Percentiles rank a stretch among this genome's conserved stretches.
These are phyloP conservation scores for Lottia gigantea DNA, from an alignment of 2,888 invertebrate species.

Conservation along the genomic window DNA sequence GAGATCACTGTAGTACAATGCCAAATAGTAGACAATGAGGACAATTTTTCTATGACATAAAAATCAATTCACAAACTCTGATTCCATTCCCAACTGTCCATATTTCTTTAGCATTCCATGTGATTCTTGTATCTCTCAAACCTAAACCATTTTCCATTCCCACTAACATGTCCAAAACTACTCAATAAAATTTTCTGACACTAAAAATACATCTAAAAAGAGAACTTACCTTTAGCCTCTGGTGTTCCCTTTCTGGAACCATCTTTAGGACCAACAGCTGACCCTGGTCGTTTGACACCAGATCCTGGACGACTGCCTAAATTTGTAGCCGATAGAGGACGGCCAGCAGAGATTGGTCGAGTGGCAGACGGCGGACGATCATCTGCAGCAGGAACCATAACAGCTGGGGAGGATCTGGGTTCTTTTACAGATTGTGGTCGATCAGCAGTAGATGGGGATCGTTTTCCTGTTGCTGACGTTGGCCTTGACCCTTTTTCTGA, in stretches of 20 bases:
- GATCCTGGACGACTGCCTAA: conserved; percentile 17
- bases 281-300: conserved; percentile 29
- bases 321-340: conserved; percentile 13
- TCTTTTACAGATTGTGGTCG: conserved; percentile 24
- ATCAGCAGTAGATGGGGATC: conserved; percentile 25
- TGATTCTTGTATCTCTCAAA: too few species aligned
- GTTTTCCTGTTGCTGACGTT: neutral
- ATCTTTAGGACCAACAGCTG: conserved; percentile 21
- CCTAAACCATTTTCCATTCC: too few species aligned
- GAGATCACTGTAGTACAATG: too few species aligned
- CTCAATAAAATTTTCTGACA: too few species aligned
- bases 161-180: too few species aligned
- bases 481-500: conserved; percentile 33
- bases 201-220: too few species aligned
- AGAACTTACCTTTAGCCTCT: conserved; percentile 19
- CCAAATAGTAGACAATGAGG: too few species aligned
- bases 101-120: too few species aligned
- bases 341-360: conserved; percentile 15
- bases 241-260: conserved; percentile 30
- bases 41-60: too few species aligned
- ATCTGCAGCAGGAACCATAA: neutral
- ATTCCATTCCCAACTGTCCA: too few species aligned
- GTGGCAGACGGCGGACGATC: conserved; percentile 35
- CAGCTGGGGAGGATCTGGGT: conserved; percentile 22
- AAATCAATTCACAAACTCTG: too few species aligned